Percentiles rank a stretch among this genome's conserved stretches.
phyloP scores from a whole-genome alignment of 2,797 vertebrate genomes.

The Lycodopsis pacificus region DNA sequence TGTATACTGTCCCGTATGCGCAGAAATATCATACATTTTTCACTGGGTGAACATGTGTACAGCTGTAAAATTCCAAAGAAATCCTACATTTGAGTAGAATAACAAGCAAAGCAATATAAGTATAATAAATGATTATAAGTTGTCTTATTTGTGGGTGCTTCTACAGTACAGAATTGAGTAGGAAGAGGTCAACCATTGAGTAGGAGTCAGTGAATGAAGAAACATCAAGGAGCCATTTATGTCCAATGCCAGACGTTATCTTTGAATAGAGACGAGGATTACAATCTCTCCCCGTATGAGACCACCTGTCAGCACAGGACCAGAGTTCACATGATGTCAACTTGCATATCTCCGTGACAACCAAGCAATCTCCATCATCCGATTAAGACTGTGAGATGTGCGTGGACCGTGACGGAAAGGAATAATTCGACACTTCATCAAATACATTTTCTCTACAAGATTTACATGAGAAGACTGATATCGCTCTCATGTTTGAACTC shows the following conservation, averaged over 20 bases:
- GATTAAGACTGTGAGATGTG: background rate
- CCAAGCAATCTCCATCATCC: background rate
- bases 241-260: background rate
- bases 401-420: background rate
- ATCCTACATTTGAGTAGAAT: background rate
- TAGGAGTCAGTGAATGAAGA: background rate
- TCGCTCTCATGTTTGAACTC: no score
- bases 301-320: background rate
- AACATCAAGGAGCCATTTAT: background rate
- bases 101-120: background rate
- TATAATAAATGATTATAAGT: background rate
- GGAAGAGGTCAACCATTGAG: background rate
- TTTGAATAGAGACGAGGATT: background rate
- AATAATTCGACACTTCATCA: background rate
- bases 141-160: background rate
- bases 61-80: slow-evolving; percentile 23
- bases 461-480: no score
- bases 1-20: background rate
- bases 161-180: background rate
- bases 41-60: slow-evolving; percentile 1
- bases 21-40: slow-evolving; percentile 21
- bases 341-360: slow-evolving; percentile 18
- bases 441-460: no score
- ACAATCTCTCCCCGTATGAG: background rate
- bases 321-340: slow-evolving; percentile 1